These are phyloP conservation scores for Brienomyrus brachyistius DNA, from an alignment of 2,113 vertebrate species.

Conservation along the genomic window DNA sequence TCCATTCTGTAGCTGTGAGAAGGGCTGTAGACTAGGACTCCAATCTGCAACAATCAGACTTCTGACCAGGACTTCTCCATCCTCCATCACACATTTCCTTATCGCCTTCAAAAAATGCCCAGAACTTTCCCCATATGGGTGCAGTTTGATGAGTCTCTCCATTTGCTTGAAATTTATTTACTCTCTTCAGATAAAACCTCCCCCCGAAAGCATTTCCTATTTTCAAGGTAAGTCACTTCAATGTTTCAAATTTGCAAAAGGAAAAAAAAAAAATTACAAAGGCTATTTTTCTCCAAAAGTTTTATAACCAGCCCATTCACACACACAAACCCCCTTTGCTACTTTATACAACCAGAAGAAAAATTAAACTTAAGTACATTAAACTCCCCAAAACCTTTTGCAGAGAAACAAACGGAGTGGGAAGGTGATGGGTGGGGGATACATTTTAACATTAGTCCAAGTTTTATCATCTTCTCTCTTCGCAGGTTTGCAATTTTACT, in stretches of 20 bases:
- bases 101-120: constrained; percentile 65
- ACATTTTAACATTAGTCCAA: constrained; percentile 70
- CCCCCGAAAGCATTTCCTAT: constrained; percentile 43
- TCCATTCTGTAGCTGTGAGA: constrained; percentile 3
- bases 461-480: constrained; percentile 54
- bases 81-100: constrained; percentile 55
- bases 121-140: constrained; percentile 53
- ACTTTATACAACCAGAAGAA: constrained; percentile 70
- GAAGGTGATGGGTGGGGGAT: constrained; percentile 35
- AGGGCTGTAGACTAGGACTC: constrained; percentile 64
- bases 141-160: constrained; percentile 63
- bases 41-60: constrained; percentile 61
- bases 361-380: constrained; percentile 39
- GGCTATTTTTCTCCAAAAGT: constrained; percentile 57
- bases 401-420: constrained; percentile 66
- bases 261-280: constrained; percentile 44
- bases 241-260: constrained; percentile 58
- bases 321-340: constrained; percentile 56
- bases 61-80: constrained; percentile 46
- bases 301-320: constrained; percentile 71
- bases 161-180: constrained; percentile 55
- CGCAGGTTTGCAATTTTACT: constrained; percentile 53
- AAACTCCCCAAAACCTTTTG: constrained; percentile 3
- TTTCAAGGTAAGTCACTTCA: constrained; percentile 60
- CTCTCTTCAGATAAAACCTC: constrained; percentile 35